Conservation (phyloP, 2,888 invertebrate species). For the Synanthedon myopaeformis region DNA sequence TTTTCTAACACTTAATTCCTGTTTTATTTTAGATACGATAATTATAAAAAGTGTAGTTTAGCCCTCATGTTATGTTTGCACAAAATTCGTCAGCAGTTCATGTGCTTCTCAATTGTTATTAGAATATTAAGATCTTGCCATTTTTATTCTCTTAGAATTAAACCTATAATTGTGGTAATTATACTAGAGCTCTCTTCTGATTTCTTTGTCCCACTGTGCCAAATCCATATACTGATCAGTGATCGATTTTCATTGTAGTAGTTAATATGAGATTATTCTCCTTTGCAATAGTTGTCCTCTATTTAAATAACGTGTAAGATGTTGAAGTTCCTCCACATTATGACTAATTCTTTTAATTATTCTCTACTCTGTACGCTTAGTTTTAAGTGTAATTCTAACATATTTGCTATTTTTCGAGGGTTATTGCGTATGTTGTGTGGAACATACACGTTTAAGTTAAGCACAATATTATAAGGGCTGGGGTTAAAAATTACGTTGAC, state of each 20-base stretch:
- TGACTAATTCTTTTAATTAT: slow-evolving; percentile 25
- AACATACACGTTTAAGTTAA: slow-evolving; percentile 48
- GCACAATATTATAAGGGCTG: slow-evolving; percentile 62
- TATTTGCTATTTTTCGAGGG: slow-evolving; percentile 64
- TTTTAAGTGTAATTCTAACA: slow-evolving; percentile 42
- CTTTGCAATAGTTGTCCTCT: slow-evolving; percentile 4
- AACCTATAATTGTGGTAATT: slow-evolving; percentile 10
- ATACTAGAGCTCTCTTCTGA: slow-evolving; percentile 28
- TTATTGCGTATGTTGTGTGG: slow-evolving; percentile 47
- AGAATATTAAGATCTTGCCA: slow-evolving; percentile 25
- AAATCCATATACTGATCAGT: slow-evolving; percentile 54
- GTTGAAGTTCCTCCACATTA: slow-evolving; percentile 53
- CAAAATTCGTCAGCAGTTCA: not conserved
- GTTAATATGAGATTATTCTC: not conserved
- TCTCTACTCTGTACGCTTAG: slow-evolving; percentile 33
- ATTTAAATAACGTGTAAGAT: slow-evolving; percentile 13
- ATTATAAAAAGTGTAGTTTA: not conserved
- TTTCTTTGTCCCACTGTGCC: slow-evolving; percentile 24
- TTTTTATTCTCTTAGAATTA: slow-evolving; percentile 22
- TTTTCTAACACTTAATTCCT: not conserved
- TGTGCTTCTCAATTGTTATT: not conserved
- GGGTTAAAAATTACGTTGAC: slow-evolving; percentile 37
- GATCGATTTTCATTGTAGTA: slow-evolving; percentile 24
- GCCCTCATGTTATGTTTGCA: not conserved
- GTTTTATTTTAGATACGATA: not conserved